Percentiles rank a stretch among this genome's conserved stretches.
phyloP scores from a whole-genome alignment of 1,140 invertebrate genomes.

The Phenacoccus solenopsis region DNA sequence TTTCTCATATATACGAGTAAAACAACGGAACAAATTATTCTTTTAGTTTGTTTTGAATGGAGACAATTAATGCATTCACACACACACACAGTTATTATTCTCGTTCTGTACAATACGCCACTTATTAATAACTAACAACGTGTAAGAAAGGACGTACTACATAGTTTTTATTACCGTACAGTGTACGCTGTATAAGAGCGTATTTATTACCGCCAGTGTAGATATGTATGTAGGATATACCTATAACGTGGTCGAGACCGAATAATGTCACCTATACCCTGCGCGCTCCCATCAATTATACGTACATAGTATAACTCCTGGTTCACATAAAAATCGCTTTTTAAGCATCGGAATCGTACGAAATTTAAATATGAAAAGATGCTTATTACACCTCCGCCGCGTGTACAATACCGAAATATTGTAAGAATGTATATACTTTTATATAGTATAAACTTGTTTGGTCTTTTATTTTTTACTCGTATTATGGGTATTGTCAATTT shows the following conservation, averaged over 20 bases:
- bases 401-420: background rate
- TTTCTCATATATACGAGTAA: background rate
- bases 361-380: conserved; percentile 18
- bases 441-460: background rate
- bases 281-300: background rate
- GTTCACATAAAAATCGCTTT: conserved; percentile 17
- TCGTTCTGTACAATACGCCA: conserved; percentile 4
- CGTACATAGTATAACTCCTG: background rate
- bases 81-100: background rate
- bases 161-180: no score
- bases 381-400: background rate
- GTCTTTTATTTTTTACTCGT: background rate
- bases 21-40: conserved; percentile 16
- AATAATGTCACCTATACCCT: background rate
- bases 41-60: conserved; percentile 5
- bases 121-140: conserved; percentile 9
- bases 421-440: background rate
- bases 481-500: conserved; percentile 17
- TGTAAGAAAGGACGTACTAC: background rate
- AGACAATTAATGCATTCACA: conserved; percentile 16
- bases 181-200: no score
- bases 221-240: background rate
- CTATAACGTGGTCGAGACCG: background rate
- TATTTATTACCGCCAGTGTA: background rate
- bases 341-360: background rate